These are phyloP conservation scores for Nymphalis urticae DNA, from an alignment of 2,888 invertebrate species.

Conservation along the genomic window DNA sequence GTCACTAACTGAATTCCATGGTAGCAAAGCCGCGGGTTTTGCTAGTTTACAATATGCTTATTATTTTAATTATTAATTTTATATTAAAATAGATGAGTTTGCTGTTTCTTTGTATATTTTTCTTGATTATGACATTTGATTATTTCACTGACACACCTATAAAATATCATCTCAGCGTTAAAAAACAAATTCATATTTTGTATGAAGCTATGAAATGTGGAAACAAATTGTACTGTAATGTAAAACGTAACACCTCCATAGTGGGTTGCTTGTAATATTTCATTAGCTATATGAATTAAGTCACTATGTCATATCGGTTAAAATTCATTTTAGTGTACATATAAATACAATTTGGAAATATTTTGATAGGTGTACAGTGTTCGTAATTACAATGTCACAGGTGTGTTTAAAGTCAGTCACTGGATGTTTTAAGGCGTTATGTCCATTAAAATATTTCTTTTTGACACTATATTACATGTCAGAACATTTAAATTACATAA, in stretches of 20 bases:
- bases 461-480: constrained; percentile 56
- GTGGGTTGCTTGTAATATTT: not conserved
- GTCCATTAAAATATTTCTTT: constrained; percentile 56
- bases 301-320: not conserved
- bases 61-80: too few relatives aligned
- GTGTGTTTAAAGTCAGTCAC: constrained; percentile 44
- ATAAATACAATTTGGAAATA: constrained; percentile 5
- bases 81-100: too few relatives aligned
- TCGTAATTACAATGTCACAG: constrained; percentile 50
- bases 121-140: too few relatives aligned
- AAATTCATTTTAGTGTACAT: not conserved
- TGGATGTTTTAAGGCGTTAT: constrained; percentile 35
- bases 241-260: constrained; percentile 49
- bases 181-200: constrained; percentile 1
- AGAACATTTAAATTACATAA: constrained; percentile 20
- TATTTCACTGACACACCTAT: too few relatives aligned
- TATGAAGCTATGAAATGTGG: constrained; percentile 16
- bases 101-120: too few relatives aligned
- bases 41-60: too few relatives aligned
- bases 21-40: too few relatives aligned
- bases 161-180: constrained; percentile 18
- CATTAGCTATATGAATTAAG: not conserved
- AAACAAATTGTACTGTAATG: constrained; percentile 40
- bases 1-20: too few relatives aligned
- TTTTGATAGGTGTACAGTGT: constrained; percentile 8